These are phyloP conservation scores for Myodes glareolus DNA, from an alignment of 2,113 vertebrate genomes.

Conservation along the genomic window DNA sequence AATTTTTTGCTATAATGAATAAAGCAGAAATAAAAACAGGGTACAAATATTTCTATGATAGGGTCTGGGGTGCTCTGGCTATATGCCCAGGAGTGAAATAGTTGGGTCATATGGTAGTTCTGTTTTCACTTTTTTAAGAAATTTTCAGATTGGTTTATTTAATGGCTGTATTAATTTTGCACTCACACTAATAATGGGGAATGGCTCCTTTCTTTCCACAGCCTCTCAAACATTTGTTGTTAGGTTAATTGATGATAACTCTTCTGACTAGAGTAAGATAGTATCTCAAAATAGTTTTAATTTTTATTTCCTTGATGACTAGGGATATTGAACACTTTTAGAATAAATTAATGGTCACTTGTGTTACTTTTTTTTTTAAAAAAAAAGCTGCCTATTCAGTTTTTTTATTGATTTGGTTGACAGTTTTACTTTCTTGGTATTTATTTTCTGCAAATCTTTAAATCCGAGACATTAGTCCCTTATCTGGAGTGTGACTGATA, in stretches of 20 bases:
- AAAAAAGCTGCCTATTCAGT: background rate
- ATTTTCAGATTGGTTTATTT: background rate
- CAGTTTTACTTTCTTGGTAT: background rate
- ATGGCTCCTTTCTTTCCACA: background rate
- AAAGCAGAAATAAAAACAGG: background rate
- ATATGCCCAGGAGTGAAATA: background rate
- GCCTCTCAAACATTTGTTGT: background rate
- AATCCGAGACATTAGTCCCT: background rate
- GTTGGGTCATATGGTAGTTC: background rate
- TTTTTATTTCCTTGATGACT: background rate
- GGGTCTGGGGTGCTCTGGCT: background rate
- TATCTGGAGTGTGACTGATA: background rate
- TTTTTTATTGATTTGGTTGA: background rate
- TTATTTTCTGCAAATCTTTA: background rate
- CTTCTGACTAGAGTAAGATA: background rate
- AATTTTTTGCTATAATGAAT: background rate
- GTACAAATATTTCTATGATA: background rate
- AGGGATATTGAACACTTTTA: background rate
- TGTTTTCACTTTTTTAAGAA: background rate
- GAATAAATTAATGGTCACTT: background rate
- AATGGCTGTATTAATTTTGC: background rate
- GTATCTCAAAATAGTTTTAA: background rate
- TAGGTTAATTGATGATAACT: background rate
- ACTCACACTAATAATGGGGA: background rate
- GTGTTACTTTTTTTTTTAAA: background rate